Base-by-base conservation (phyloP, 2,888 invertebrate species). In the Scaptomyza cyrtandrae region DNA sequence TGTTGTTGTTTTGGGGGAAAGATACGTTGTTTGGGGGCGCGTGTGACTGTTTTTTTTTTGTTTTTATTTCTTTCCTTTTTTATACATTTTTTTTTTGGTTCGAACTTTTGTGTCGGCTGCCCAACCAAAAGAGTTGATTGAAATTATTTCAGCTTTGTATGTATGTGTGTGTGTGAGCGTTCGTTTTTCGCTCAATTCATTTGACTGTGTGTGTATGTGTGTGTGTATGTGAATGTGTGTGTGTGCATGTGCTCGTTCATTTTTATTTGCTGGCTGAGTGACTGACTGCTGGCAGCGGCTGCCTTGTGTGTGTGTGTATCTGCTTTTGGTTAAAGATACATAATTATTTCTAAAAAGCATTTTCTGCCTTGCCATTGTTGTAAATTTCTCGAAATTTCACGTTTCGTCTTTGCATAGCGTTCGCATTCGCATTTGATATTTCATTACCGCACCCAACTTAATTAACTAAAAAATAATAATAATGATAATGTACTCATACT, bases 331-430 rank as follows among this genome's bases (percentile, higher is more conserved):
- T 83, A 80, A 83, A 89, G 89, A 90, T 90, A 89, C 90, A 89
- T 88, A 89, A 90, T 89, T 90, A 90, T 87, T 89, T 90, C 90
- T 90, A 81, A 91, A 91, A 91, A 89, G 79, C 89, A 90, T 86
- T 91, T 91, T 90, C 90, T 89, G 91, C 92, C 91, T 86, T 80
- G 71, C 86, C 82, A 88, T 90, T 89, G 86, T 90, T 86, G 88
- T 84, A 91, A 89, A 87, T 89, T 86, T 86, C 78, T 89, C 83
- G 81, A 84, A 86, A 83, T 89, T 89, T 90, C 88, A 82, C 81
- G 81, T 69, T 75, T 77, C 69, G 67, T n/a, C 53, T 78, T 54
- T 13, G 62, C 53, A 61, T 19, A 57, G 31, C 56, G 49, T 59
- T 41, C 41, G 50, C 35, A 64, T 76, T 71, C 44, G 54, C 45